A percentile compares a stretch with the other conserved stretches of the same genome.
Conservation (phyloP, 2,113 vertebrate species). For the Amazona vittata region DNA sequence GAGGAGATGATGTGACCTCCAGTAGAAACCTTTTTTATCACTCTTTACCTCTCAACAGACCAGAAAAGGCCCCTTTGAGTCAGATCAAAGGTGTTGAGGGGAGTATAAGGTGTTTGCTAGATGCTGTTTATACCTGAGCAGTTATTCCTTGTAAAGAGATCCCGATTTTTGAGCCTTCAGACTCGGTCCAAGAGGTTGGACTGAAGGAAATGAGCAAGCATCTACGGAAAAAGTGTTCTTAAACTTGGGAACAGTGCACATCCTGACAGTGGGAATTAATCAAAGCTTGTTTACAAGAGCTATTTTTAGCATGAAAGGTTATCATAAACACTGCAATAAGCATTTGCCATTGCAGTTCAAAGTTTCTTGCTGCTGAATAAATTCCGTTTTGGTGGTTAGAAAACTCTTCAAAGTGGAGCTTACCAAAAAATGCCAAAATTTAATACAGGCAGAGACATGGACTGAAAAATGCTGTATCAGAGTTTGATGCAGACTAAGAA, state of each 20-base stretch:
- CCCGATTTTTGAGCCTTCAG: conserved; percentile 35
- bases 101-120: background rate
- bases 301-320: conserved; percentile 82
- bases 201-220: conserved; percentile 75
- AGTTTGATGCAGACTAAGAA: background rate
- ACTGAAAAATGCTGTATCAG: background rate
- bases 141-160: conserved; percentile 17
- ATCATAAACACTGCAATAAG: conserved; percentile 54
- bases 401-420: background rate
- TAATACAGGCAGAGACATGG: background rate
- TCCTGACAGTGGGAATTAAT: conserved; percentile 82
- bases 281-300: conserved; percentile 78
- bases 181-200: conserved; percentile 46
- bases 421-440: background rate
- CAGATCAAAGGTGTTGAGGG: conserved; percentile 9
- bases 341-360: conserved; percentile 9
- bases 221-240: conserved; percentile 77
- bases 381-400: background rate
- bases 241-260: conserved; percentile 73
- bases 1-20: background rate
- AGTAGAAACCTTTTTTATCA: background rate
- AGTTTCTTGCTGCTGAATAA: conserved; percentile 11
- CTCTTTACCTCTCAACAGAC: background rate
- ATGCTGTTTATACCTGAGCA: conserved; percentile 21
- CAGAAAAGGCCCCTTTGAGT: background rate